Conservation (phyloP, 2,888 invertebrate genomes). For the Acanthosoma haemorrhoidale region DNA sequence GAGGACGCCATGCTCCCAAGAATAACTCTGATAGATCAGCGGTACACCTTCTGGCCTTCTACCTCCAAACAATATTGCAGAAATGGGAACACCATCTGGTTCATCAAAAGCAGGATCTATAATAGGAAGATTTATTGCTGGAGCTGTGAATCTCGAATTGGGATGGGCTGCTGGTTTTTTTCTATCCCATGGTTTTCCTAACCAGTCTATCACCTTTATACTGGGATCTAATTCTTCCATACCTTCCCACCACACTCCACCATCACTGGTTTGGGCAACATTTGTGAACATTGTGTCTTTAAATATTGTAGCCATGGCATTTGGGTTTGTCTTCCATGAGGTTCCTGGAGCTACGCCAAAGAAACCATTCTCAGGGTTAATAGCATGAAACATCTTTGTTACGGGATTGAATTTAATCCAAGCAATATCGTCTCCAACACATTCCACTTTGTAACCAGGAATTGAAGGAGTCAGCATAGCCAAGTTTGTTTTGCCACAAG, state of each 20-base stretch:
- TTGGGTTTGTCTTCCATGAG: constrained; percentile 85
- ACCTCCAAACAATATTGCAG: constrained; percentile 94
- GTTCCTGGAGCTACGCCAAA: constrained; percentile 97
- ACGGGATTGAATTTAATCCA: constrained; percentile 90
- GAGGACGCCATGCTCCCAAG: constrained; percentile 95
- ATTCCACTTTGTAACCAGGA: constrained; percentile 79
- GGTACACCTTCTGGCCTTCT: constrained; percentile 92
- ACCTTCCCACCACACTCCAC: constrained; percentile 98
- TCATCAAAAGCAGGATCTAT: constrained; percentile 91
- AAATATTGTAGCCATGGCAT: constrained; percentile 91
- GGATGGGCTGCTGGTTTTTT: constrained; percentile 90
- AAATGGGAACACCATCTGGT: constrained; percentile 89
- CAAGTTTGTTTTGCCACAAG: constrained; percentile 95
- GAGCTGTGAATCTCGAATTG: constrained; percentile 93
- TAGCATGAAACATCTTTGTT: constrained; percentile 82
- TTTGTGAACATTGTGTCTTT: constrained; percentile 95
- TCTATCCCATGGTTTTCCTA: constrained; percentile 70
- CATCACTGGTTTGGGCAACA: constrained; percentile 90
- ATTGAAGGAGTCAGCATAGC: constrained; percentile 96
- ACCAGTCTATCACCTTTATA: constrained; percentile 71
- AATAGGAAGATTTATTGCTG: constrained; percentile 92
- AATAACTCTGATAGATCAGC: constrained; percentile 82
- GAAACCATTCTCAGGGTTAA: constrained; percentile 98
- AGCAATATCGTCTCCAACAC: constrained; percentile 97
- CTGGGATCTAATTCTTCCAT: constrained; percentile 67